Evolutionary conservation across 2,888 invertebrate genomes (phyloP).

Genomic region (Taenaris catops): DNA sequence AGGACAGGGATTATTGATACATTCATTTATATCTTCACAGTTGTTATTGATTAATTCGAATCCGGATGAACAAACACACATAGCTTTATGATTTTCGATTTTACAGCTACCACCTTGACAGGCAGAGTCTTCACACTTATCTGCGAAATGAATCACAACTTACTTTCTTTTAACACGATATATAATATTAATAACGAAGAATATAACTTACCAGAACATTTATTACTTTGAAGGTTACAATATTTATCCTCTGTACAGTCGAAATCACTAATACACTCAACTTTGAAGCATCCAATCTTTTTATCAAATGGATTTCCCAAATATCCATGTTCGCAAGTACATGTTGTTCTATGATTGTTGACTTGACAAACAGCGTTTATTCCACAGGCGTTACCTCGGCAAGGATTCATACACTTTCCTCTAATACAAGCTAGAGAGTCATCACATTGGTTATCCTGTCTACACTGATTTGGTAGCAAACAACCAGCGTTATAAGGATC

Average conservation of each 20-base stretch:
- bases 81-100: slow-evolving; percentile 84
- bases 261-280: slow-evolving; percentile 88
- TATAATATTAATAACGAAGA: not conserved
- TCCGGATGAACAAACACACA: slow-evolving; percentile 88
- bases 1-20: slow-evolving; percentile 88
- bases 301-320: slow-evolving; percentile 89
- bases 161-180: not conserved
- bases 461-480: slow-evolving; percentile 87
- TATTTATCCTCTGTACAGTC: slow-evolving; percentile 88
- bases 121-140: slow-evolving; percentile 88
- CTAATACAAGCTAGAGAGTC: slow-evolving; percentile 86
- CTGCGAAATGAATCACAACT: slow-evolving; percentile 52
- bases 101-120: slow-evolving; percentile 91
- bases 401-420: slow-evolving; percentile 91
- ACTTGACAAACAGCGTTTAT: slow-evolving; percentile 87
- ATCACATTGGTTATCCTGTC: slow-evolving; percentile 85
- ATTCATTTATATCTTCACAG: slow-evolving; percentile 92
- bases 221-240: slow-evolving; percentile 87
- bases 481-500: slow-evolving; percentile 85
- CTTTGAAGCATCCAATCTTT: slow-evolving; percentile 91
- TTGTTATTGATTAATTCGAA: slow-evolving; percentile 83
- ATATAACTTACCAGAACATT: slow-evolving; percentile 84
- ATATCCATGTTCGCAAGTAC: slow-evolving; percentile 89
- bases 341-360: slow-evolving; percentile 84
- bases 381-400: slow-evolving; percentile 86